Percentiles rank a stretch among this genome's conserved stretches.
Conservation (phyloP, 2,113 vertebrate species). For the Thamnaconus septentrionalis region DNA sequence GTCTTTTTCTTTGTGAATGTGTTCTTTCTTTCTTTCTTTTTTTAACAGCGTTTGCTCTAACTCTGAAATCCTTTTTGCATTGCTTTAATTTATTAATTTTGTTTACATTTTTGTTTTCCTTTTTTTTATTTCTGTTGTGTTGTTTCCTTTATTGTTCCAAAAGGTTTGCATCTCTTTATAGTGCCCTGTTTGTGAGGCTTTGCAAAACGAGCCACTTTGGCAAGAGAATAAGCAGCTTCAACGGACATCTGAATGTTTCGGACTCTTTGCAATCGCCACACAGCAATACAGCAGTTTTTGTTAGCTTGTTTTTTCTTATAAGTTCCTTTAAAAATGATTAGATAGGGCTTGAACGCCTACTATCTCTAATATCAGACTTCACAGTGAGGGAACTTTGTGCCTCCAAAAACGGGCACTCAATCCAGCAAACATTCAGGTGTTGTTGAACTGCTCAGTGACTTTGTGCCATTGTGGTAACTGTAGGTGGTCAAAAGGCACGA, state of each 20-base stretch:
- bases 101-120: constrained; percentile 9
- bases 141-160: constrained; percentile 54
- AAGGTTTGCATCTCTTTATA: constrained; percentile 76
- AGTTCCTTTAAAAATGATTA: neutral
- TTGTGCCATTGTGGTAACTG: constrained; percentile 75
- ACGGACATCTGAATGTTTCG: constrained; percentile 73
- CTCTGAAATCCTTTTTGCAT: constrained; percentile 72
- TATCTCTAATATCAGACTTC: neutral
- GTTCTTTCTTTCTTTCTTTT: constrained; percentile 34
- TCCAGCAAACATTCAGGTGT: constrained; percentile 73
- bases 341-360: neutral
- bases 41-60: constrained; percentile 74
- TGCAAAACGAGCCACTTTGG: constrained; percentile 72
- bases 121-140: constrained; percentile 44
- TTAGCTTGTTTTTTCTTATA: neutral
- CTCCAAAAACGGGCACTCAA: neutral
- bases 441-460: constrained; percentile 68
- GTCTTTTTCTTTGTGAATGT: constrained; percentile 82
- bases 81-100: constrained; percentile 58
- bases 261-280: constrained; percentile 14
- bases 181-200: constrained; percentile 78
- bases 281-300: neutral
- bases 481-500: constrained; percentile 79
- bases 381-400: neutral
- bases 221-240: constrained; percentile 72